phyloP scores from a whole-genome alignment of 2,113 vertebrate genomes.

The Xyrauchen texanus region DNA sequence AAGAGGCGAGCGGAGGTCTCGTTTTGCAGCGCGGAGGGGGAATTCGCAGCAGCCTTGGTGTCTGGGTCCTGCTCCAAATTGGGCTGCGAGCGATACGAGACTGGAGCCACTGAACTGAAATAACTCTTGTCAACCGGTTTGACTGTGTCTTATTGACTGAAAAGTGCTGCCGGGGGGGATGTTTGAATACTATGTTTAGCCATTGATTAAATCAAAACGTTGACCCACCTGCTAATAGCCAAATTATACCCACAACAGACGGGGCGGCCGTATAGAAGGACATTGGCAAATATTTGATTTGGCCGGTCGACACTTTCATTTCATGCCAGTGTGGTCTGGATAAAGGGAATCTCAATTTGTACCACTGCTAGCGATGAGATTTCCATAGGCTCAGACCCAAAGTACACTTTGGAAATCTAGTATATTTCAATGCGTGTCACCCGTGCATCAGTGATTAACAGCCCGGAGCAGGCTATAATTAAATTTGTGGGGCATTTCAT shows the following conservation, averaged over 20 bases:
- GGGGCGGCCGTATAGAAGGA: conserved; percentile 41
- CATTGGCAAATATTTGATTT: conserved; percentile 57
- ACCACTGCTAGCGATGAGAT: conserved; percentile 44
- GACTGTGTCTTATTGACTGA: neutral
- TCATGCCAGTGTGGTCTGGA: conserved; percentile 55
- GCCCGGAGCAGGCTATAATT: neutral
- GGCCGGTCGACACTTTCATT: conserved; percentile 47
- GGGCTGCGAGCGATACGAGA: conserved; percentile 47
- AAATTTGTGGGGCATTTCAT: conserved; percentile 22
- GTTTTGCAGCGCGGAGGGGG: conserved; percentile 47
- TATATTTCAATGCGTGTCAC: conserved; percentile 11
- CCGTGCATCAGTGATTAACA: conserved; percentile 26
- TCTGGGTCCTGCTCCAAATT: conserved; percentile 55
- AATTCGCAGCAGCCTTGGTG: conserved; percentile 54
- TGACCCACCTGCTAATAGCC: conserved; percentile 56
- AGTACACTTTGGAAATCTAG: conserved; percentile 38
- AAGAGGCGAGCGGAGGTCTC: conserved; percentile 48
- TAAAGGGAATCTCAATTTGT: conserved; percentile 59
- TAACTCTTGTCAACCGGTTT: conserved; percentile 50
- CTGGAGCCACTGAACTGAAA: conserved; percentile 55
- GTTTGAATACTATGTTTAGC: conserved; percentile 55
- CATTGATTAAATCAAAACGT: conserved; percentile 57
- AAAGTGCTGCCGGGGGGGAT: conserved; percentile 44
- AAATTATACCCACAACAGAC: conserved; percentile 54
- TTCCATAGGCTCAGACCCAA: conserved; percentile 44